Evolutionary conservation across 2,888 invertebrate genomes (phyloP).

Genomic region (Athrips mouffetella): DNA sequence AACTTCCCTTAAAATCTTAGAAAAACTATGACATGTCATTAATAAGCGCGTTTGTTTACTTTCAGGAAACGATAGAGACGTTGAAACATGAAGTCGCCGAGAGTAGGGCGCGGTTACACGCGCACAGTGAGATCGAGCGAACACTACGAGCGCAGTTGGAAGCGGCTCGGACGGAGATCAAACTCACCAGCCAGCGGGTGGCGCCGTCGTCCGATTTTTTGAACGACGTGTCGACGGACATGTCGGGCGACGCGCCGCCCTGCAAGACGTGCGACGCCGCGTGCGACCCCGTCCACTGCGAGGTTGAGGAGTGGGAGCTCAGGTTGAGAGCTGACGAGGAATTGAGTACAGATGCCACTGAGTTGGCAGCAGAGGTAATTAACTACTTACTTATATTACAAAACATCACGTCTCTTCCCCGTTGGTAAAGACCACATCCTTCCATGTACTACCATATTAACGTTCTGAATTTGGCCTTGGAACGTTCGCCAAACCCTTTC

Average conservation of each 20-base stretch:
- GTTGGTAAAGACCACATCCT: too few relatives aligned
- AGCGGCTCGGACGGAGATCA: constrained; percentile 60
- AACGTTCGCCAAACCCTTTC: too few relatives aligned
- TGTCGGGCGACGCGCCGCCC: constrained; percentile 39
- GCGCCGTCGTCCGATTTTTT: constrained; percentile 29
- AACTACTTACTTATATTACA: background rate
- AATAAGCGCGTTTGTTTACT: too few relatives aligned
- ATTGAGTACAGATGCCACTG: constrained; percentile 66
- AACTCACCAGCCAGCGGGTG: constrained; percentile 29
- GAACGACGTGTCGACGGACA: constrained; percentile 29
- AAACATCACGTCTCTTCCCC: too few relatives aligned
- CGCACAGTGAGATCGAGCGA: constrained; percentile 69
- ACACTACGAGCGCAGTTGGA: constrained; percentile 68
- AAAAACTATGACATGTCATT: too few relatives aligned
- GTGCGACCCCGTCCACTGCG: constrained; percentile 66
- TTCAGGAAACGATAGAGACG: constrained; percentile 69
- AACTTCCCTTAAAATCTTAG: too few relatives aligned
- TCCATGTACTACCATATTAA: too few relatives aligned
- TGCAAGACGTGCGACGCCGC: constrained; percentile 62
- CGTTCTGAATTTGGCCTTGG: too few relatives aligned
- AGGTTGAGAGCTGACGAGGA: constrained; percentile 61
- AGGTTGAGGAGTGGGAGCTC: constrained; percentile 56
- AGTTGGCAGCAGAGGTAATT: constrained; percentile 68
- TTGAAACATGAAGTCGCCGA: constrained; percentile 70
- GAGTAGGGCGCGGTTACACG: constrained; percentile 64